Base-by-base conservation (phyloP, 2,113 vertebrate genomes). In the Myrmophylax atrothorax region DNA sequence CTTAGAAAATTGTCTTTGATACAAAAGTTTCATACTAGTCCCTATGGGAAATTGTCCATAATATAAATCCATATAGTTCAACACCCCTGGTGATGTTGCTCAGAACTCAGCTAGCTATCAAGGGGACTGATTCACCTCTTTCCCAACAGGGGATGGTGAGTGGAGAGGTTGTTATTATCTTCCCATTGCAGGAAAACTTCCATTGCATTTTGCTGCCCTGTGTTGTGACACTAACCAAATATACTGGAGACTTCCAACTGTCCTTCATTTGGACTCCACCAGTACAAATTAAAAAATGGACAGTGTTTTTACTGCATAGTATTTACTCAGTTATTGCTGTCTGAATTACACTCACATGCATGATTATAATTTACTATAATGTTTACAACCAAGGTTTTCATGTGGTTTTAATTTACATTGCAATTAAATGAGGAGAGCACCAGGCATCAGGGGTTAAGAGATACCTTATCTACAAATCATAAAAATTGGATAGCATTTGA, bases 321-420 rank as follows among this genome's bases (percentile, higher is more conserved):
- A 40, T 96, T 81, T 95, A 73, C 75, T 90, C 50, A 44, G 73
- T 96, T 94, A 96, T 96, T 95, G 88, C 90, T 67, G 29, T 90
- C 93, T 92, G 87, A 91, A 92, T 97, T 93, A 69, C 86, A 96
- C 83, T 93, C 83, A 89, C 84, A 94, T 81, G 90, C 87, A 84
- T 96, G 81, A 95, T 94, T 96, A 94, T 95, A 97, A 97, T 95
- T 96, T 96, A 96, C 85, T 85, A 72, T 93, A 94, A 96, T 96
- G 94, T 95, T 97, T 97, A 93, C 90, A 94, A 84, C 94, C 81
- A 91, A 66, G 88, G n/a, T 89, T 95, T 95, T 95, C 90, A 93
- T 93, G 90, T 91, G 85, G 73, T 94, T 96, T 96, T 88, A 97
- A 93, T 97, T 96, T 95, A 93, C 87, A 83, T 67, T 92, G 79